Evolutionary conservation across 1,140 invertebrate genomes (phyloP), one percentile per base, ranked within the genome.

Genomic region (Maconellicoccus hirsutus): DNA sequence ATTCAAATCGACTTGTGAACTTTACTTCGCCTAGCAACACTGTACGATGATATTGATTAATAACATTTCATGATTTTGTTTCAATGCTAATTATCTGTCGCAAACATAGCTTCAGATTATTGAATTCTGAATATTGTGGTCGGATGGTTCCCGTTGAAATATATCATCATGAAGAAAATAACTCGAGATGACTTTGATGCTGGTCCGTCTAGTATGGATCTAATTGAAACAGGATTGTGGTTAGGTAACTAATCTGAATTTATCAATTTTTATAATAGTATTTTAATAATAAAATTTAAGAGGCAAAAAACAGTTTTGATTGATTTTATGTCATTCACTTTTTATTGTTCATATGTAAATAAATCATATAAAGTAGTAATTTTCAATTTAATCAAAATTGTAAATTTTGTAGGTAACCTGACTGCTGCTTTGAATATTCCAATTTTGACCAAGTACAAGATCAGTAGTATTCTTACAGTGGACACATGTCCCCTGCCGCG

Each of bases 401-500:
- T 71, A 19, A 52, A 52, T 14, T 72, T 70, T 70, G 38, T 75
- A 87, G 89, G 89, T 71, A 91, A 92, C 77, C 77, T 92, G 59
- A 87, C 89, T 70, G 89, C 89, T 71, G 91, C 91, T 14, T 87
- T 86, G 59, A 86, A 91, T 77, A 78, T 86, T 29, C 82, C 87
- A 29, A 86, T 86, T 72, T 76, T 92, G 52, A 83, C 84, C 59
- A 83, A 82, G 21, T 81, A 85, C 33, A 84, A 85, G 75, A 86
- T 92, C 26, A 87, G 84, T 12, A 86, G 90, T 75, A 90, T 93
- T 73, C 77, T 93, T 12, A 92, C 91, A 0, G 83, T 92, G 63
- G 91, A 93, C 77, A 86, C 89, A 2, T 90, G 90, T 75, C 90
- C 90, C 14, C 79, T 93, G 72, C 89, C 90, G 0, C 82, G 86